These are phyloP conservation scores for Baronia brevicornis DNA, from an alignment of 2,888 invertebrate genomes.

Conservation along the genomic window DNA sequence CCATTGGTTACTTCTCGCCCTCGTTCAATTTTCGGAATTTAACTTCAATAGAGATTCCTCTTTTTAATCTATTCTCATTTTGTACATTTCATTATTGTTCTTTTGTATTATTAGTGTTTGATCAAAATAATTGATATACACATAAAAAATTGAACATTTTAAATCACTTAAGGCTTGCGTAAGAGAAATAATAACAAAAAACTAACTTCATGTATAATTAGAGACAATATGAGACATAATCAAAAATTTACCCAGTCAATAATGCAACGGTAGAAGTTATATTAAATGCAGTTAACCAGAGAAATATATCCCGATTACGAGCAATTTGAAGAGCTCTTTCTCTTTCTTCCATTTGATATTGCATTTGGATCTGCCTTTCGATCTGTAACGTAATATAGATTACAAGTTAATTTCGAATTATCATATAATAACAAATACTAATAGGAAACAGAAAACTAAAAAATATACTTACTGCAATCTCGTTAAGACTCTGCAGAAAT, in stretches of 20 bases:
- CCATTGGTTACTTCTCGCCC: too few species aligned
- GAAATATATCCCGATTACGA: conserved; percentile 81
- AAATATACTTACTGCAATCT: conserved; percentile 71
- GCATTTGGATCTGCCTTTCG: conserved; percentile 87
- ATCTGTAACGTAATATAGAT: conserved; percentile 60
- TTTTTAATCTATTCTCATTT: too few species aligned
- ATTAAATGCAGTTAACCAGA: conserved; percentile 83
- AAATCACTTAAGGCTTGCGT: too few species aligned
- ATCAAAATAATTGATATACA: too few species aligned
- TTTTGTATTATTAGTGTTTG: too few species aligned
- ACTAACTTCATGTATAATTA: background rate
- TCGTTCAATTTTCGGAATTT: too few species aligned
- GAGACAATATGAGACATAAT: background rate
- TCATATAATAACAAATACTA: too few species aligned
- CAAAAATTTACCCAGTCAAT: conserved; percentile 59
- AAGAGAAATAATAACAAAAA: background rate
- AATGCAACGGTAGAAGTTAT: conserved; percentile 69
- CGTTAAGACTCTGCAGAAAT: conserved; percentile 79
- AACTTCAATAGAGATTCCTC: too few species aligned
- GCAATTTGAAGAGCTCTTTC: conserved; percentile 83
- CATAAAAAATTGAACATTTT: too few species aligned
- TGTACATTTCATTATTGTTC: too few species aligned
- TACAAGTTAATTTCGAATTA: background rate
- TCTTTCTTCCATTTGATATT: conserved; percentile 85
- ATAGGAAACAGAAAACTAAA: conserved; percentile 12